Base-by-base conservation (phyloP, 2,113 vertebrate genomes). In the Calcarius ornatus region DNA sequence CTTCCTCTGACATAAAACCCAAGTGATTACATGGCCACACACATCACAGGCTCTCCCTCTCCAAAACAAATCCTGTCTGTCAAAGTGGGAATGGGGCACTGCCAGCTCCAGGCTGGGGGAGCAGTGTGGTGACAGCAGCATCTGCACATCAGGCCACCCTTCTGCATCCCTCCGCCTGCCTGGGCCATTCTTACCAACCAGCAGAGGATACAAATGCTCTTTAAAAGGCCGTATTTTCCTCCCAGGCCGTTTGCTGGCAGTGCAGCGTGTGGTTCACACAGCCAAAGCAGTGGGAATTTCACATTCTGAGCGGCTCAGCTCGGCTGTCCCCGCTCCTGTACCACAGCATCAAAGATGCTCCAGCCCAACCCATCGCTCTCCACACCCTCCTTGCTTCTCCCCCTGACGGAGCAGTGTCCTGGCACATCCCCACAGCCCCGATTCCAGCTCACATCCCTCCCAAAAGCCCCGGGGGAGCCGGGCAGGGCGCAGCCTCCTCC, bases 351-450 rank as follows among this genome's bases (percentile, higher is more conserved):
- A 6, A 37, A 42, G 68, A 76, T 19, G 86, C 89, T 88, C 42
- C 79, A 71, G 65, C 82, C 24, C 81, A 37, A 51, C 63, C 33
- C 71, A 51, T 6, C 33, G 0, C 66, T 40, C 76, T 15, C 60
- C 38, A 1, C 15, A 0, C 7, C 28, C 27, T 19, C 60, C 27
- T 13, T 0, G 15, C 1, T 12, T 86, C 63, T 88, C 42, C 50
- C 59, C 48, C 0, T 4, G 65, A 9, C 0, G 2, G 53, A 75
- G 47, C 31, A 1, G 19, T 0, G 8, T 31, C 79, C 79, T 15
- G 56, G 31, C 65, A 24, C 75, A 75, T 5, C 47, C 5, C 1
- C n/a, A 18, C 17, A 17, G 69, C 79, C 64, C 19, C 5, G 1
- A 19, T 27, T 12, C 57, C 24, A 2, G 50, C 59, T 88, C 24